phyloP scores from a whole-genome alignment of 1,140 invertebrate genomes.

The Neomicropteryx cornuta region DNA sequence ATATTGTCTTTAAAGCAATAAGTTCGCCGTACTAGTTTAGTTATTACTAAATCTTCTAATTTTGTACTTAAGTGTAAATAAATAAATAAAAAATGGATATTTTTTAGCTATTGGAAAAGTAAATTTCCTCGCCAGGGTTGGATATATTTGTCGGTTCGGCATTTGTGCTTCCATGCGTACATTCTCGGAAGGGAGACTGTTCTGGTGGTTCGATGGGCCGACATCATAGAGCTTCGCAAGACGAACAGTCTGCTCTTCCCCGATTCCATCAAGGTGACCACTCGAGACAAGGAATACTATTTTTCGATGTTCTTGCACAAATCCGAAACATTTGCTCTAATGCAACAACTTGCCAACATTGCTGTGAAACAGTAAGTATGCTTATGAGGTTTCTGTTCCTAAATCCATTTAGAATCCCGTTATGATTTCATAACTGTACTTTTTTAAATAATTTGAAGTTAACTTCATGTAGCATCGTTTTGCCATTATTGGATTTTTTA shows the following conservation, averaged over 20 bases:
- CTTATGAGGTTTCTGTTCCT: too few species aligned
- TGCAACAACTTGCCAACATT: slow-evolving; percentile 93
- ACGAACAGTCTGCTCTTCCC: slow-evolving; percentile 72
- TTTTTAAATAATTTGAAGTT: too few species aligned
- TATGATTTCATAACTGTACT: too few species aligned
- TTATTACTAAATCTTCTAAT: too few species aligned
- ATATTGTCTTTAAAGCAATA: too few species aligned
- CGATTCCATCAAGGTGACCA: slow-evolving; percentile 76
- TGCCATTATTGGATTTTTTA: too few species aligned
- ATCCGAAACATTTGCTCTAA: slow-evolving; percentile 79
- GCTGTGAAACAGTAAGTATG: slow-evolving; percentile 82
- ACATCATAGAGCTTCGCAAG: slow-evolving; percentile 62
- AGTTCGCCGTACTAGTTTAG: too few species aligned
- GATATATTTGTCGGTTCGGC: slow-evolving; percentile 91
- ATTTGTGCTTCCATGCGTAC: slow-evolving; percentile 93
- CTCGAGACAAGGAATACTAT: slow-evolving; percentile 70
- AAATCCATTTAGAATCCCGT: too few species aligned
- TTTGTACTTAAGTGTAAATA: too few species aligned
- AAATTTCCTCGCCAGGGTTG: slow-evolving; percentile 88
- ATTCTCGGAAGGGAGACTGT: slow-evolving; percentile 86
- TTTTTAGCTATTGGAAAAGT: slow-evolving; percentile 82
- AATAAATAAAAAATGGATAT: too few species aligned
- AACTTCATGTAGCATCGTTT: too few species aligned
- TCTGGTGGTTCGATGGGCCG: slow-evolving; percentile 76
- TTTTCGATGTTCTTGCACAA: slow-evolving; percentile 88